Conservation (phyloP, 92 coral and sea anemone genomes). For the Actinernus sp. region DNA sequence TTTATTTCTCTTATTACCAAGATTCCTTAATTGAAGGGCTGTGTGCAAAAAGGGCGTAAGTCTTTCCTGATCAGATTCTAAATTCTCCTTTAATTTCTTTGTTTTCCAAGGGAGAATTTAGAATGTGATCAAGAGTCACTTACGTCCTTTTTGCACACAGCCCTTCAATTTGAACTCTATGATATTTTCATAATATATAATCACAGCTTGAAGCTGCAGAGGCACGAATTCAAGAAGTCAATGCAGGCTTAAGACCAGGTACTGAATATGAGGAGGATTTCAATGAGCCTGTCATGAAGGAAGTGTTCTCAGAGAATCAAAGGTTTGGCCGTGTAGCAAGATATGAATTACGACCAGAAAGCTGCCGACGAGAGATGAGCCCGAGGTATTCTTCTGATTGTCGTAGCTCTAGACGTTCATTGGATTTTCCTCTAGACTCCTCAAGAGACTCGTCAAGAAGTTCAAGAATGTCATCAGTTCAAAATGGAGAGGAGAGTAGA, state of each 20-base stretch:
- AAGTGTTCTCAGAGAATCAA: conserved; percentile 84
- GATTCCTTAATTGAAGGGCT: not conserved
- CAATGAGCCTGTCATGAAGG: conserved; percentile 47
- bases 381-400: conserved; percentile 4
- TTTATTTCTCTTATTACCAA: too few relatives aligned
- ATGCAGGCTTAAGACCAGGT: conserved; percentile 41
- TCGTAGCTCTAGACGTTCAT: not conserved
- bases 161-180: not conserved
- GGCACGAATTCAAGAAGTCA: conserved; percentile 80
- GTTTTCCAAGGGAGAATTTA: too few relatives aligned
- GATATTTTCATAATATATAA: too few relatives aligned
- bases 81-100: too few relatives aligned
- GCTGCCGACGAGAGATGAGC: conserved; percentile 1
- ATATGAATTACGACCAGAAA: conserved; percentile 72
- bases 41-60: too few relatives aligned
- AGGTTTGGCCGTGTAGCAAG: conserved; percentile 84
- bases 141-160: not conserved
- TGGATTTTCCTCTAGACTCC: conserved; percentile 1
- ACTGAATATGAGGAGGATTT: conserved; percentile 18
- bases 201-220: conserved; percentile 86
- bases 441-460: not conserved
- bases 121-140: too few relatives aligned
- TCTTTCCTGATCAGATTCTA: too few relatives aligned
- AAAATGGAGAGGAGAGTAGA: not conserved
- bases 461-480: conserved; percentile 1